Evolutionary conservation across 2,888 invertebrate species (phyloP), one percentile per base, ranked within the genome.

Genomic region (Pyrocoelia pectoralis): DNA sequence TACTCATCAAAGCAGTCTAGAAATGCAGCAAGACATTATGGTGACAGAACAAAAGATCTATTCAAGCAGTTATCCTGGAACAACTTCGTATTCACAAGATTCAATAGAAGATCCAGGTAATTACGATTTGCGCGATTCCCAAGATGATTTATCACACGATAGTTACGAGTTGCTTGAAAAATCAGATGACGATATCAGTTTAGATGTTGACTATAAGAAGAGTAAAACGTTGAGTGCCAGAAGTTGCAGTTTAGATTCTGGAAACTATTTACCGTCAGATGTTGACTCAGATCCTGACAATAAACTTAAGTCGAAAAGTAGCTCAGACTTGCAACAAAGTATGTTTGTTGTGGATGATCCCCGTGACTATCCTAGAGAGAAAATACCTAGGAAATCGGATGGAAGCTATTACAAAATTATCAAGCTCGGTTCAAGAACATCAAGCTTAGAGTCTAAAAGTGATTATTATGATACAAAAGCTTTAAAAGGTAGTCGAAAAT

Each of bases 61-160:
- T 81, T 93, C 93, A 15, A 92, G 92, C 68, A 93, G 92, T 78
- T 94, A 93, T 80, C 94, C 94, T 15, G 94, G 94, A 59, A 92
- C 92, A 54, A 87, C 88, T 2, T 87, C 89, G 60, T 79, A 85
- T 65, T 85, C 85, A 28, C 89, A 88, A 76, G 86, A 87, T 75
- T 87, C 88, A 24, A 85, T 87, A 72, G 89, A 89, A 72, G 84
- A 86, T 73, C 86, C 85, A n/a, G 86, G 86, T 12, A 83, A 86
- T 61, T 88, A 87, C 69, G 87, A 87, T 71, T 83, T 89, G 65
- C 82, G 84, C 48, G 89, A 88, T 68, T 93, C 93, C 8, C 93
- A 93, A 79, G 94, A 94, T 77, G 94, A 94, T 81, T 83, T 94
- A 24, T 93, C 94, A 28, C 94, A 94, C 79, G 94, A 94, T 79